Evolutionary conservation across 2,888 invertebrate genomes (phyloP).

Genomic region (Pseudoips prasinana): DNA sequence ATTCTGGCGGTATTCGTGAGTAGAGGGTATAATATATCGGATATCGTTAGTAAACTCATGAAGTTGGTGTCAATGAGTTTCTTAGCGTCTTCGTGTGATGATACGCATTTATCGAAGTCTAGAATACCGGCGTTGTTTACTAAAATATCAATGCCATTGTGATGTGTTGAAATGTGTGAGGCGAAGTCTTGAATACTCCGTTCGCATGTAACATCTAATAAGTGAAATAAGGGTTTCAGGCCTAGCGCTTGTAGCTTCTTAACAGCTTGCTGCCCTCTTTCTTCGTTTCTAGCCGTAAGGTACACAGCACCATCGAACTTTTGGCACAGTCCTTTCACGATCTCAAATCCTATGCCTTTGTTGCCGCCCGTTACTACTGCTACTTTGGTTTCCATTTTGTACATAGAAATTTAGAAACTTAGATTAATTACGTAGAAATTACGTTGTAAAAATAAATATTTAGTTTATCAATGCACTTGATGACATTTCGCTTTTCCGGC

Average conservation of each 20-base stretch:
- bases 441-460: constrained; percentile 59
- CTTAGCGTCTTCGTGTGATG: constrained; percentile 86
- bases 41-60: constrained; percentile 84
- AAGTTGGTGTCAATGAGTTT: constrained; percentile 88
- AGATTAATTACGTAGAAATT: constrained; percentile 50
- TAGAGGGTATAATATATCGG: constrained; percentile 86
- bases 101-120: constrained; percentile 83
- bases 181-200: constrained; percentile 83
- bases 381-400: constrained; percentile 79
- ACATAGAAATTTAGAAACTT: constrained; percentile 55
- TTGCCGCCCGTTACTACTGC: constrained; percentile 75
- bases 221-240: constrained; percentile 84
- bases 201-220: constrained; percentile 85
- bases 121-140: constrained; percentile 91
- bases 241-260: constrained; percentile 82
- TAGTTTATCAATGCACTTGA: constrained; percentile 34
- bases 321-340: constrained; percentile 82
- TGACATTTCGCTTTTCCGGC: constrained; percentile 43
- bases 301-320: constrained; percentile 87
- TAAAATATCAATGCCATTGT: constrained; percentile 87
- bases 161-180: constrained; percentile 79
- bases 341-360: constrained; percentile 74
- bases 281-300: constrained; percentile 85
- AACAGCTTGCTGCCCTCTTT: constrained; percentile 83
- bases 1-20: constrained; percentile 86